Evolutionary conservation across 2,113 vertebrate genomes (phyloP).

Genomic region (Rhizomys pruinosus): DNA sequence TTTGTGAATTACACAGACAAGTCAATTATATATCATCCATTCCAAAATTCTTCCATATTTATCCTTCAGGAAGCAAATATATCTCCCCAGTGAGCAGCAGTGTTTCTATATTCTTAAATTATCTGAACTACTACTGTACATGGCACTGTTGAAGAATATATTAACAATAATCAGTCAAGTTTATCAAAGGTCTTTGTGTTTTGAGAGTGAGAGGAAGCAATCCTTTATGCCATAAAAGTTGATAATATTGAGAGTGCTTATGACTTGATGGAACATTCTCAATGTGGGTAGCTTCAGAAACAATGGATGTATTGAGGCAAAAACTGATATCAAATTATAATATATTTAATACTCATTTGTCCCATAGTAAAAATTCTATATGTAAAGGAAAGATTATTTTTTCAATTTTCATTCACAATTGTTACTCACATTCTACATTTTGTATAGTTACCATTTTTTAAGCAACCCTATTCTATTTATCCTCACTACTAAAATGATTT

Average conservation of each 20-base stretch:
- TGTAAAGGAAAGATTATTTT: too few relatives aligned
- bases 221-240: neutral
- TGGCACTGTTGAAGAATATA: neutral
- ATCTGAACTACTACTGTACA: neutral
- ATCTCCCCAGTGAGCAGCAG: neutral
- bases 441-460: neutral
- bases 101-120: neutral
- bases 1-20: neutral
- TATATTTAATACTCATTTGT: neutral
- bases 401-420: neutral
- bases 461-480: neutral
- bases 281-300: neutral
- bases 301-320: too few relatives aligned
- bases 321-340: neutral
- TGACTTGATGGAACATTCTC: neutral
- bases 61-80: neutral
- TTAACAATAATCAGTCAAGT: neutral
- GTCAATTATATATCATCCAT: neutral
- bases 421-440: neutral
- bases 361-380: neutral
- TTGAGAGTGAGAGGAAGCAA: neutral
- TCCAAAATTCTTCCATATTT: neutral
- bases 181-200: constrained; percentile 21
- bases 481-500: neutral
- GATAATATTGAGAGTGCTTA: neutral